A percentile compares a stretch with the other conserved stretches of the same genome.
Evolutionary conservation across 2,888 invertebrate species (phyloP).

Genomic region (Camptogramma bilineatum): DNA sequence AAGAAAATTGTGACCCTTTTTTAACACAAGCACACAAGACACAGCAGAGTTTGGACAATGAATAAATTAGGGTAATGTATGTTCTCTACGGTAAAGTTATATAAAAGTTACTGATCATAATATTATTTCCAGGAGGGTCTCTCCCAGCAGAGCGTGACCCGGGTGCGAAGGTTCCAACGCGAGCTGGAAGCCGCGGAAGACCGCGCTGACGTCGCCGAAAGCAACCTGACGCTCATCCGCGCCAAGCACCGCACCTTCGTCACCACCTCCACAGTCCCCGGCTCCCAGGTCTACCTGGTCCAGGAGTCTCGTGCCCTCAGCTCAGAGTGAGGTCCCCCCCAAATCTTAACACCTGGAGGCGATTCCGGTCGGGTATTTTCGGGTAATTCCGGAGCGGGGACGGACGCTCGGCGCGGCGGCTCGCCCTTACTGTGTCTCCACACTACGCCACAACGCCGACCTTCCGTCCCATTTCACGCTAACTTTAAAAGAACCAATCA

Average conservation of each 20-base stretch:
- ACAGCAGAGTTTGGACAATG: no score
- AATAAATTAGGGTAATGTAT: no score
- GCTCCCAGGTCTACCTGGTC: conserved; percentile 95
- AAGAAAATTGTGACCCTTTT: no score
- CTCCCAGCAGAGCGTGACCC: conserved; percentile 96
- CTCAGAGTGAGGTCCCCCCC: conserved; percentile 69
- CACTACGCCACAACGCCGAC: conserved; percentile 73
- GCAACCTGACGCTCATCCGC: conserved; percentile 96
- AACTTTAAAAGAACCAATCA: conserved; percentile 78
- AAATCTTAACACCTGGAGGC: conserved; percentile 68
- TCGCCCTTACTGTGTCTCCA: conserved; percentile 81
- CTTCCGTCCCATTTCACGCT: conserved; percentile 78
- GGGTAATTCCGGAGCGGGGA: conserved; percentile 79
- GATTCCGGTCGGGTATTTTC: conserved; percentile 84
- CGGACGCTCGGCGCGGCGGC: conserved; percentile 75
- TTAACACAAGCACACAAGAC: no score
- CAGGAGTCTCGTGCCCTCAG: conserved; percentile 91
- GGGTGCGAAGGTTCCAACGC: conserved; percentile 99
- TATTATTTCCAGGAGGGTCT: conserved; percentile 90
- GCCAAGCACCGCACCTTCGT: conserved; percentile 99
- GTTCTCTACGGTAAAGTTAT: background rate
- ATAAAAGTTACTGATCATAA: background rate
- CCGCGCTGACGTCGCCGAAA: conserved; percentile 97
- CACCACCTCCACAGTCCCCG: conserved; percentile 96
- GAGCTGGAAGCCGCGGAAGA: conserved; percentile 99